Base-by-base conservation (phyloP, 2,888 invertebrate genomes). In the Andrena trimmerana region DNA sequence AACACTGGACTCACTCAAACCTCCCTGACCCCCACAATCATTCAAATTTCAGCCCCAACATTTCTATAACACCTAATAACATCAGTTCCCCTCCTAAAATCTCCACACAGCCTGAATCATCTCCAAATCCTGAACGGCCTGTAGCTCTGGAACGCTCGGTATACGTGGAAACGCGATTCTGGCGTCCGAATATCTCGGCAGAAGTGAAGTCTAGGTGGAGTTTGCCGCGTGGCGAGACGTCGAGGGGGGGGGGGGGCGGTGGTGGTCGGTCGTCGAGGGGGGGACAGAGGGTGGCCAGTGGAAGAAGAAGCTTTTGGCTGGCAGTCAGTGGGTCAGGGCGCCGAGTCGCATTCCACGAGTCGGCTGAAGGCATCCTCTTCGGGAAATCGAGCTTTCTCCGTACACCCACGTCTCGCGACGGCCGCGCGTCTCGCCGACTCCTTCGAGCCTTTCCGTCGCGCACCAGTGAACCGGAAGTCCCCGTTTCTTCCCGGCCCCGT, bases 311-410 rank as follows among this genome's bases (percentile, higher is more conserved):
- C 91, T 91, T 93, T 91, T 91, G 93, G 91, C 91, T 86, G 88
- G 83, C 91, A 93, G 93, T 93, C 93, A 93, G 93, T 94, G 92
- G 94, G 94, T 94, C 93, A 94, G 93, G 93, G 93, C 93, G 91
- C 86, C 91, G 90, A 91, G 91, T 89, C 91, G 91, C 93, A 93
- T 93, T 92, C 92, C 93, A 90, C 89, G 89, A 88, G 90, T 86
- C 89, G 90, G 89, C 90, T 88, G 88, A 71, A 77, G 66, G 80
- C 85, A 63, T 83, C 86, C 80, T 84, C 83, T 68, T 78, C 76
- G 71, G 13, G 59, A 70, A 73, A 80, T 60, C 74, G 59, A 66
- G 74, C 63, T 79, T 85, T 72, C 60, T 60, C 10, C 36, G 59
- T 63, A 63, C 42, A 62, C 57, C 60, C 76, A 66, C 78, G 69